Base-by-base conservation (phyloP, 2,888 invertebrate species). In the Cosmorhoe ocellata region DNA sequence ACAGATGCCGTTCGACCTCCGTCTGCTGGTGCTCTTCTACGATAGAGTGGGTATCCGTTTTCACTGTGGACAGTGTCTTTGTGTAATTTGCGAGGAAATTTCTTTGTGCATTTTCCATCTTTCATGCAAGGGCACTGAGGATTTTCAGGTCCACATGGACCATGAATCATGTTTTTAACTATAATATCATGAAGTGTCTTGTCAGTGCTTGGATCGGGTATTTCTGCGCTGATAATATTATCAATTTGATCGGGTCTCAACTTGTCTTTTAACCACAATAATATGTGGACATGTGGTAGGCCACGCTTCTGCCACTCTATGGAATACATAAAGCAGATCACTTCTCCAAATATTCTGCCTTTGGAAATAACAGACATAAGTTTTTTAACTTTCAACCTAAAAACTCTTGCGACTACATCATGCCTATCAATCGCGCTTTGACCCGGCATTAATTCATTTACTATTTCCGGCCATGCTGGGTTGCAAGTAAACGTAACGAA, bases 11-110 rank as follows among this genome's bases (percentile, higher is more conserved):
- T 28, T 12, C 37, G 40, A 9, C 67, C 66, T 4, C 58, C 61
- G 22, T 68, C 56, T 40, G 14, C 65, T 40, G 62, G 60, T 33
- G 66, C 26, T 56, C 67, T 51, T 1, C 65, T 42, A 4, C 67
- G 44, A 40, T 71, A 71, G 43, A 56, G 2, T 0, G 70, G 69
- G 51, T 74, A 75, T 1, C 71, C 69, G 11, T 67, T 63, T 14
- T 53, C 58, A 14, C 58, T 58, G 11, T 42, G 28, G 24, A 64
- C 67, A n/a, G 69, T 46, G 3, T 38, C 4, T 14, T 44, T 43
- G 6, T n/a, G 1, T 10, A 34, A 18, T 9, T 13, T 0, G 1
- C 5, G 1, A 3, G 68, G 67, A 58, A 54, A 68, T 28, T 61
- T 64, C 61, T 67, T 67, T 0, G 58, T 51, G 26, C 63, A 67